Evolutionary conservation across 2,888 invertebrate species (phyloP).

Genomic region (Protonemura montana): DNA sequence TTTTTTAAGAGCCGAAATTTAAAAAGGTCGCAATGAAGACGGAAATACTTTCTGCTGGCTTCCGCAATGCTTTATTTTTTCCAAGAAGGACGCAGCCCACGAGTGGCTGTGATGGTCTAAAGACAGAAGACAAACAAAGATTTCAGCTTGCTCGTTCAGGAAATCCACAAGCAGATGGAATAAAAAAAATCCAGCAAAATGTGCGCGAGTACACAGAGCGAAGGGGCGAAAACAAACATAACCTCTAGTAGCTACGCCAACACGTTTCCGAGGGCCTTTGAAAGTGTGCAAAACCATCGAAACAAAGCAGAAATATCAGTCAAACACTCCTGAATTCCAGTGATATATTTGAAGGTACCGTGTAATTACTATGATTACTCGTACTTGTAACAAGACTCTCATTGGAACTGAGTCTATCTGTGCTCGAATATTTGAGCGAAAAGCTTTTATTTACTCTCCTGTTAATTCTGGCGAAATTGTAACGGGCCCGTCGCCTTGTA

Average conservation of each 20-base stretch:
- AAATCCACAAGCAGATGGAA: background rate
- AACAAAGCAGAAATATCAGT: background rate
- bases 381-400: background rate
- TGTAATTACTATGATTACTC: background rate
- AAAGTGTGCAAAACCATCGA: background rate
- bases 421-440: background rate
- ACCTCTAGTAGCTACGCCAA: background rate
- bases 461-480: background rate
- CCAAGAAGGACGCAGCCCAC: background rate
- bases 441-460: background rate
- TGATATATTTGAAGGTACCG: background rate
- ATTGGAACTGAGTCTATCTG: background rate
- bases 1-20: background rate
- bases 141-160: background rate
- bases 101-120: background rate
- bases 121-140: background rate
- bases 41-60: background rate
- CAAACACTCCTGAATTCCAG: background rate
- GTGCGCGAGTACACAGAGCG: background rate
- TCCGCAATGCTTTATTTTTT: background rate
- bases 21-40: background rate
- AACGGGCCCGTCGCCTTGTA: too few species aligned
- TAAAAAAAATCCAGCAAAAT: background rate
- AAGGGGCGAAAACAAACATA: background rate
- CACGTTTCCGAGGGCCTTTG: background rate